A percentile compares a stretch with the other conserved stretches of the same genome.
Conservation (phyloP, 2,797 vertebrate species). For the Myotis vivesi region DNA sequence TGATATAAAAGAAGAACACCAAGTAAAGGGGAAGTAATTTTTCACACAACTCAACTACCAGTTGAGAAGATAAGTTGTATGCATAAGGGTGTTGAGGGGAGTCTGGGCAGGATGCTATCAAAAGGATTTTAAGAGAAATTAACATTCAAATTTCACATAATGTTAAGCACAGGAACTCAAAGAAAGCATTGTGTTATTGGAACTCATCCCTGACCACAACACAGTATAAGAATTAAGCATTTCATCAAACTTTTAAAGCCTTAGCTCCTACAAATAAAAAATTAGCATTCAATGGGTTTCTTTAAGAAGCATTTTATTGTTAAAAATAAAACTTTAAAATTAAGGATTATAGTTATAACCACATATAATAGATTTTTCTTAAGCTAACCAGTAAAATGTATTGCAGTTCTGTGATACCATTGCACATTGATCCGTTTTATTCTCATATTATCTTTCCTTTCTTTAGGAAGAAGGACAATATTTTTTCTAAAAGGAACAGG, state of each 20-base stretch:
- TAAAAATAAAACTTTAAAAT: constrained; percentile 15
- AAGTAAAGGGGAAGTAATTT: neutral
- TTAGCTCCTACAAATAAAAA: neutral
- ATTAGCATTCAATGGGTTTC: neutral
- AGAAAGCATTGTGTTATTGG: neutral
- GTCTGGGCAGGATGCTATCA: neutral
- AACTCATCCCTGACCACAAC: neutral
- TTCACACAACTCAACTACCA: neutral
- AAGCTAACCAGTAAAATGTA: neutral
- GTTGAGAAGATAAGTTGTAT: neutral
- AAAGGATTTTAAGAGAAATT: neutral
- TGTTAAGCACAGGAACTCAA: neutral
- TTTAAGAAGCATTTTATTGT: neutral
- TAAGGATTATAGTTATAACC: neutral
- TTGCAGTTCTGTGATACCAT: neutral
- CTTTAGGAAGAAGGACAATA: neutral
- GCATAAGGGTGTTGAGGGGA: too few relatives aligned
- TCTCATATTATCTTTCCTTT: constrained; percentile 16
- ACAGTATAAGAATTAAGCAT: neutral
- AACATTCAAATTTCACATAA: neutral
- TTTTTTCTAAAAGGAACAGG: constrained; percentile 46
- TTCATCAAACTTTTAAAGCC: constrained; percentile 11
- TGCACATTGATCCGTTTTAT: neutral
- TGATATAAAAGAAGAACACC: neutral
- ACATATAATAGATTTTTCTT: neutral